Evolutionary conservation across 2,888 invertebrate genomes (phyloP).

Genomic region (Drosophila mimetica): DNA sequence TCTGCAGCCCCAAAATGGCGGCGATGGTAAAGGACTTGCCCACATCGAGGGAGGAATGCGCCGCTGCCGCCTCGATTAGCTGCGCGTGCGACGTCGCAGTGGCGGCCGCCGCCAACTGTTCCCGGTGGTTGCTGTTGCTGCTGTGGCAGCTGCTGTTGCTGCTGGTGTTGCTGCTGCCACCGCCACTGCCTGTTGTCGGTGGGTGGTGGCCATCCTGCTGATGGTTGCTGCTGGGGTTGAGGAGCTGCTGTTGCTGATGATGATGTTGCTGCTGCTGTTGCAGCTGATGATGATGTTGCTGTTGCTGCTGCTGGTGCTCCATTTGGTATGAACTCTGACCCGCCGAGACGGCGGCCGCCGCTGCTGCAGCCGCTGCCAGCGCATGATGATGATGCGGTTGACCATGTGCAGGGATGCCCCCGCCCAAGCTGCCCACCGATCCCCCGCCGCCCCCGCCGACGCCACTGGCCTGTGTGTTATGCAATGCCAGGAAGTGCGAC

Average conservation of each 20-base stretch:
- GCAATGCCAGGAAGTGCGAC: conserved; percentile 84
- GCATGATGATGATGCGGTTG: conserved; percentile 75
- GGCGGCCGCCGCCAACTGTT: conserved; percentile 57
- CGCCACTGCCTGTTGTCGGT: conserved; percentile 49
- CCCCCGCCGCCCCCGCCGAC: conserved; percentile 38
- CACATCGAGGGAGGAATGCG: conserved; percentile 83
- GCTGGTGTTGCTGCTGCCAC: conserved; percentile 44
- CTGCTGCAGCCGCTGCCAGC: conserved; percentile 70
- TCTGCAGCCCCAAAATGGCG: conserved; percentile 91
- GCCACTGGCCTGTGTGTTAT: conserved; percentile 80
- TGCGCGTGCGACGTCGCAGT: conserved; percentile 77
- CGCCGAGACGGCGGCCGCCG: conserved; percentile 64
- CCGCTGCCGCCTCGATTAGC: conserved; percentile 78
- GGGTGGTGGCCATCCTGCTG: conserved; percentile 62
- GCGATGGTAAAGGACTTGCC: conserved; percentile 94
- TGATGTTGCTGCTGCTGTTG: conserved; percentile 53
- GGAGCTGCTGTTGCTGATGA: conserved; percentile 58
- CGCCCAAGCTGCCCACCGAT: conserved; percentile 17
- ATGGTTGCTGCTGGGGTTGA: conserved; percentile 32
- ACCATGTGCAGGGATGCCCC: conserved; percentile 57
- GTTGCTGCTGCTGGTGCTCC: conserved; percentile 61
- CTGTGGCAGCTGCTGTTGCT: conserved; percentile 48
- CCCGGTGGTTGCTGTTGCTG: conserved; percentile 59
- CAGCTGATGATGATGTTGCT: conserved; percentile 40
- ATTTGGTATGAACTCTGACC: conserved; percentile 78